phyloP scores from a whole-genome alignment of 2,797 vertebrate genomes.

The Gila robusta region DNA sequence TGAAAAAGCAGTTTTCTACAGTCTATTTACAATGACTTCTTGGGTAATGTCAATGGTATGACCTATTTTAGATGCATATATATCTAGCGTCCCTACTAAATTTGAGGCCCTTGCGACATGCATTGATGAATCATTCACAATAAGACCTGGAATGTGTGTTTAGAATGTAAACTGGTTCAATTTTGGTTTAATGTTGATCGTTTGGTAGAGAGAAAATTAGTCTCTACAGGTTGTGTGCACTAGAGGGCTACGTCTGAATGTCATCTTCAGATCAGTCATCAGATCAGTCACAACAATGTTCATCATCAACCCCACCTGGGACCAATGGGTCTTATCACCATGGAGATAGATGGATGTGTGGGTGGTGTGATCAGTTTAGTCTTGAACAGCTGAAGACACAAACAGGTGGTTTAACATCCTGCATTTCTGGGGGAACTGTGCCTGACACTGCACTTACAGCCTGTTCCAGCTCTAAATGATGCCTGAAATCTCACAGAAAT shows the following conservation, averaged over 20 bases:
- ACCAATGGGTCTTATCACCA: slow-evolving; percentile 43
- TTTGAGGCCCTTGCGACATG: neutral
- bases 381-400: slow-evolving; percentile 26
- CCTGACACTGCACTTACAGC: slow-evolving; percentile 44
- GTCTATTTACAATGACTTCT: neutral
- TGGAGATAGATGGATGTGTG: slow-evolving; percentile 52
- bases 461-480: slow-evolving; percentile 15
- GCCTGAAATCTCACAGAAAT: slow-evolving; percentile 36
- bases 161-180: neutral
- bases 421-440: slow-evolving; percentile 24
- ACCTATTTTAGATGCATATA: neutral
- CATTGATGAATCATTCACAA: neutral
- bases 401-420: slow-evolving; percentile 34
- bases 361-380: slow-evolving; percentile 44
- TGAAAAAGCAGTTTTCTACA: neutral
- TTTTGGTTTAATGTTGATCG: neutral
- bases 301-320: slow-evolving; percentile 48
- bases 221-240: neutral
- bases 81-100: neutral
- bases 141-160: neutral
- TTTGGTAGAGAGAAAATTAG: neutral
- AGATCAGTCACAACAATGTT: slow-evolving; percentile 13
- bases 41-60: neutral
- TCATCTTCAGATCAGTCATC: slow-evolving; percentile 16
- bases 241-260: slow-evolving; percentile 23